These are phyloP conservation scores for Seira ritae DNA, from an alignment of 2,888 invertebrate species.

Conservation along the genomic window DNA sequence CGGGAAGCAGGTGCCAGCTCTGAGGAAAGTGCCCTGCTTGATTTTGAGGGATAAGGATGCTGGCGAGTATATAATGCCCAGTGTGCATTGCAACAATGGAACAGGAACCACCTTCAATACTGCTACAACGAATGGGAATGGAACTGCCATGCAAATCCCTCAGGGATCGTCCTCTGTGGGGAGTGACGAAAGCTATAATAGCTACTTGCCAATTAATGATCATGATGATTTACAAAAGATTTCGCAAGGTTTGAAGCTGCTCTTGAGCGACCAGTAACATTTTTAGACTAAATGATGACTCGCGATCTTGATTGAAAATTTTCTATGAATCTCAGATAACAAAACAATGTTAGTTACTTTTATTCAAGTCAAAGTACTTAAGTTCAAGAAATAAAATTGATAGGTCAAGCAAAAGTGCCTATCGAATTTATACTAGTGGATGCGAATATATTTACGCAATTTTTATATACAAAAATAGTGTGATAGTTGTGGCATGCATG, in stretches of 20 bases:
- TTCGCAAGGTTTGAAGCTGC: constrained; percentile 46
- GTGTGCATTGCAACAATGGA: constrained; percentile 29
- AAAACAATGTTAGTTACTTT: too few relatives aligned
- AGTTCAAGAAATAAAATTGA: too few relatives aligned
- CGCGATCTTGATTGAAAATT: too few relatives aligned
- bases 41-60: background rate
- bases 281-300: too few relatives aligned
- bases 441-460: too few relatives aligned
- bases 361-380: too few relatives aligned
- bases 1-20: constrained; percentile 1
- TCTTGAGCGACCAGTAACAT: constrained; percentile 3
- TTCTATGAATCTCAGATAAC: too few relatives aligned
- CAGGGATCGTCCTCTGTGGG: background rate
- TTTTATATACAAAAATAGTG: too few relatives aligned
- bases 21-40: constrained; percentile 22
- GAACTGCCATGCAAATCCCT: background rate
- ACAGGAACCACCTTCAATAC: background rate
- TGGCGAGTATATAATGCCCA: constrained; percentile 51
- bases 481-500: too few relatives aligned
- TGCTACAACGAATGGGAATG: background rate
- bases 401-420: too few relatives aligned
- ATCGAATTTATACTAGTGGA: too few relatives aligned
- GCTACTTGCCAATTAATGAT: constrained; percentile 46
- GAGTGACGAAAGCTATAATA: constrained; percentile 17
- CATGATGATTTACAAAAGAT: constrained; percentile 55